phyloP scores from a whole-genome alignment of 2,888 invertebrate species.

The Tenthredo distinguenda region DNA sequence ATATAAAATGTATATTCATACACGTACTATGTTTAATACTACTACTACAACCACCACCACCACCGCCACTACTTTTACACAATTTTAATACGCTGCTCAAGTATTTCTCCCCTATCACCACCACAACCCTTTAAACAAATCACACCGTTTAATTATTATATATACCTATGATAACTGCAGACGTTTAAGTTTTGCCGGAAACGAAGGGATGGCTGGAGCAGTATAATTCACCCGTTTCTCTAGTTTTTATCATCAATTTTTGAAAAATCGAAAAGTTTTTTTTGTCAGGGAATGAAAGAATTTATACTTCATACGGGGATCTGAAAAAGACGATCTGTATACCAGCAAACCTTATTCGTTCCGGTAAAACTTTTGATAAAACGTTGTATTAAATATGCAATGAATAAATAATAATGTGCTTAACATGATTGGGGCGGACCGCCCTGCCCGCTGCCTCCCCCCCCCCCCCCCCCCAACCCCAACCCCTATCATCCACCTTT shows the following conservation, averaged over 20 bases:
- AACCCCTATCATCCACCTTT: not conserved
- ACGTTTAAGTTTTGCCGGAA: not conserved
- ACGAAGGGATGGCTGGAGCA: not conserved
- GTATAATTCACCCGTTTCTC: too few species aligned
- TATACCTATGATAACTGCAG: not conserved
- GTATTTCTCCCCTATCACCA: not conserved
- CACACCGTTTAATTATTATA: constrained; percentile 33
- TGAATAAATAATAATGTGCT: constrained; percentile 49
- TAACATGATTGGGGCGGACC: constrained; percentile 51
- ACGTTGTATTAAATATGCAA: constrained; percentile 43
- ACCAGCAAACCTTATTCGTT: not conserved
- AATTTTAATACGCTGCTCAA: constrained; percentile 15
- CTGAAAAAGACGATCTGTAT: not conserved
- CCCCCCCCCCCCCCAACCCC: not conserved
- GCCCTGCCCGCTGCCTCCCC: constrained; percentile 47
- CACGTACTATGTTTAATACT: not conserved
- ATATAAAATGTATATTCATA: constrained; percentile 1
- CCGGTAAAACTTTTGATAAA: constrained; percentile 1
- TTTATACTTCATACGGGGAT: too few species aligned
- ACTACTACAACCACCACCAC: not conserved
- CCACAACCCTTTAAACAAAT: constrained; percentile 35
- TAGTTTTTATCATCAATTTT: too few species aligned
- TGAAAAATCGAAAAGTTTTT: not conserved
- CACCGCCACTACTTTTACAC: not conserved
- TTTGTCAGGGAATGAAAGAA: not conserved